These are phyloP conservation scores for Tragopan temminckii DNA, from an alignment of 2,797 vertebrate species.

Conservation along the genomic window DNA sequence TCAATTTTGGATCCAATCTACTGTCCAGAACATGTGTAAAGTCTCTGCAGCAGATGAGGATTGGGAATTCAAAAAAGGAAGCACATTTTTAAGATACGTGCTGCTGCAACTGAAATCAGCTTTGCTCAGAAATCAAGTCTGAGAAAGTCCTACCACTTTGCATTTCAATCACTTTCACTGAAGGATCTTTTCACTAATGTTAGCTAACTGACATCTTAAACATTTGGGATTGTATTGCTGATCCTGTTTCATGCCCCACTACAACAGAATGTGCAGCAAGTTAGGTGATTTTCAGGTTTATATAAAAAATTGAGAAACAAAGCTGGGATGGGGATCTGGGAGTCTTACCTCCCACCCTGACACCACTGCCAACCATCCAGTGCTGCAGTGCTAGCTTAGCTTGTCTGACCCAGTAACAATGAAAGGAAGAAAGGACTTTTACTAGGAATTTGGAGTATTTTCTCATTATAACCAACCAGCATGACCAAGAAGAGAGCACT, in stretches of 20 bases:
- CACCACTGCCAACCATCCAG: background rate
- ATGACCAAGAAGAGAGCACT: slow-evolving; percentile 38
- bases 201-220: slow-evolving; percentile 20
- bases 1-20: background rate
- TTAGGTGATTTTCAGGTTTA: background rate
- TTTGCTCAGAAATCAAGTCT: background rate
- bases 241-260: slow-evolving; percentile 7
- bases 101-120: background rate
- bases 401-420: slow-evolving; percentile 39
- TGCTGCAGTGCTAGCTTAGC: background rate
- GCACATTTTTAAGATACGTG: background rate
- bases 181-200: background rate
- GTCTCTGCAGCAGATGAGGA: slow-evolving; percentile 11
- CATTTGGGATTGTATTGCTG: background rate
- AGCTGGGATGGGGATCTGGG: background rate
- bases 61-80: background rate
- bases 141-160: background rate
- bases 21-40: background rate
- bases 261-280: background rate
- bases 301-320: background rate
- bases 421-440: slow-evolving; percentile 60
- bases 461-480: slow-evolving; percentile 60
- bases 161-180: background rate
- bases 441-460: slow-evolving; percentile 63
- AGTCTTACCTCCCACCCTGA: slow-evolving; percentile 6